Conservation (phyloP, 1,140 invertebrate genomes). For the Brachionus paranguensis region DNA sequence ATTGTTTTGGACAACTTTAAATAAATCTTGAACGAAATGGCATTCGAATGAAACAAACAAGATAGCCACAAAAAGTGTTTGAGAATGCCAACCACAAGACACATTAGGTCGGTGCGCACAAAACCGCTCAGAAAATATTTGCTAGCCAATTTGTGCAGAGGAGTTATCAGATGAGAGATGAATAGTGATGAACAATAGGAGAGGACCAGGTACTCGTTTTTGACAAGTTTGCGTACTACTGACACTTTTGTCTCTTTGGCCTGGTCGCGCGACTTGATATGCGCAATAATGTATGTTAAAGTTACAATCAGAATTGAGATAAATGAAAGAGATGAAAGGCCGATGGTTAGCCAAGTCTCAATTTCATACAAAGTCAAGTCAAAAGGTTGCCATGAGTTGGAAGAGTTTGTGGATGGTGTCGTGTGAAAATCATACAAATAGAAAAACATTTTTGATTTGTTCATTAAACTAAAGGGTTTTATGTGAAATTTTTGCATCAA, state of each 20-base stretch:
- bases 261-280: background rate
- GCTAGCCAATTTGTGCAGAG: background rate
- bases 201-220: constrained; percentile 24
- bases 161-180: background rate
- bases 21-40: constrained; percentile 34
- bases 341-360: constrained; percentile 7
- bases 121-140: background rate
- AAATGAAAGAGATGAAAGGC: background rate
- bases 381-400: background rate
- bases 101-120: background rate
- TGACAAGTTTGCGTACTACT: background rate
- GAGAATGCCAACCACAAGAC: background rate
- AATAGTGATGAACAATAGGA: background rate
- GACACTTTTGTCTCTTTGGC: background rate
- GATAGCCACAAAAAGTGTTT: constrained; percentile 24
- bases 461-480: background rate
- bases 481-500: too few species aligned
- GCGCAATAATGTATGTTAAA: background rate
- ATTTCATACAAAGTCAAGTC: background rate
- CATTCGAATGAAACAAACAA: constrained; percentile 7
- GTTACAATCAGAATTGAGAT: background rate
- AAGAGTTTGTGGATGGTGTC: background rate
- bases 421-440: background rate
- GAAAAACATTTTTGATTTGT: background rate
- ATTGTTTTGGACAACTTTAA: background rate